Evolutionary conservation across 2,797 vertebrate genomes (phyloP), one percentile per base, ranked within the genome.

Genomic region (Arremon brunneinucha): DNA sequence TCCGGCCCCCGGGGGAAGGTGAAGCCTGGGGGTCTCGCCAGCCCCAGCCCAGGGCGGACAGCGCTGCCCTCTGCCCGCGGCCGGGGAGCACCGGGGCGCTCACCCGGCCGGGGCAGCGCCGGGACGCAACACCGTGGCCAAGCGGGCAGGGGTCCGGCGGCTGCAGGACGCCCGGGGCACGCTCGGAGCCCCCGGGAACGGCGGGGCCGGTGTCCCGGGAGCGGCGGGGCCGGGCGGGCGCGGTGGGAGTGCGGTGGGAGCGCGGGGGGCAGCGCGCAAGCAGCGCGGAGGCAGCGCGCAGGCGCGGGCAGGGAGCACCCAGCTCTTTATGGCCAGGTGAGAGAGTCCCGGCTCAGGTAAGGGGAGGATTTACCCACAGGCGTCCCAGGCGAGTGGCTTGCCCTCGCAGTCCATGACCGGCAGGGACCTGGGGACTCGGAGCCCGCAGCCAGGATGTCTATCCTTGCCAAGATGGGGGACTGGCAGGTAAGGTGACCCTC

Each of bases 401-500:
- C 96, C 97, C 95, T 82, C 41, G 71, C 94, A 95, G 95, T 97
- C 97, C 97, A 97, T 98, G 98, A 98, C 98, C 98, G 83, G 94
- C 96, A 95, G 96, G 97, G 94, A 97, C 91, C 95, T 83, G 97
- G 90, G 97, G 96, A 97, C 95, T 98, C 96, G 97, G 97, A 97
- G 96, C 94, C 97, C 82, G 53, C 86, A 97, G 97, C 95, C 97
- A 98, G 91, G 96, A 99, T 99, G 99, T 99, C 99, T 98, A 96
- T 99, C 97, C 98, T 99, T 97, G 99, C 98, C 96, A 99, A 98
- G 98, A 99, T 99, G 98, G 98, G 98, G 95, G 99, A 99, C 96
- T 99, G 99, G 99, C 99, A 99, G 99, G 99, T 99, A 99, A 95
- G 98, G 79, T 35, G 83, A 53, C 71, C 93, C 87, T 72, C 62